Evolutionary conservation across 2,888 invertebrate genomes (phyloP), one percentile per base, ranked within the genome.

Genomic region (Melinaea menophilus): DNA sequence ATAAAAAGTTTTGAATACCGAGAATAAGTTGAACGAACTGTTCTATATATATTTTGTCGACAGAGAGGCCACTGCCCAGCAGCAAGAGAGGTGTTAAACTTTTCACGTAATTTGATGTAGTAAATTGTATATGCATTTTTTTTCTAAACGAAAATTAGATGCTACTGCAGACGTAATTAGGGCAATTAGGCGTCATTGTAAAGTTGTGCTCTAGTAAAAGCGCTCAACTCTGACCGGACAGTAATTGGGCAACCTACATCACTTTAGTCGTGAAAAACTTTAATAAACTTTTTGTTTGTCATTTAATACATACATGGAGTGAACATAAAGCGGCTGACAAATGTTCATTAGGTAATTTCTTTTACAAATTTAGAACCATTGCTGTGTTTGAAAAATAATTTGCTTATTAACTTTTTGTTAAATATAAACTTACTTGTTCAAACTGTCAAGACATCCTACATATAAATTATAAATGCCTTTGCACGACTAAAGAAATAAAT

Each of bases 181-280:
- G 55, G 54, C 66, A 66, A 64, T 64, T 60, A 59, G 61, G 57
- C 61, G 56, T 48, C 47, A 61, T 59, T 56, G 55, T 59, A 46
- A 54, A 55, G 57, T 57, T 61, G 34, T 64, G 61, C 61, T 61
- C 59, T 22, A 56, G 22, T 51, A 51, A 57, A 56, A 56, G 55
- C 33, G 61, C 41, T 37, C 48, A 59, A 51, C 55, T 58, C 54
- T 56, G 34, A 37, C 35, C 51, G 61, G 58, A 59, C 55, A 61
- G 60, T 64, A 61, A 61, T 58, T 61, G 56, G 60, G 57, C 60
- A 63, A 63, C 63, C 60, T 63, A 63, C 63, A 60, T 63, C 60
- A 59, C 60, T 37, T 57, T 57, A 3, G 37, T 46, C 46, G 35
- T 45, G 46, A 57, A 59, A 47, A 63, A 47, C 46, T 57, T 48